A percentile compares a stretch with the other conserved stretches of the same genome.
Evolutionary conservation across 2,797 vertebrate species (phyloP).

Genomic region (Chiroxiphia lanceolata): DNA sequence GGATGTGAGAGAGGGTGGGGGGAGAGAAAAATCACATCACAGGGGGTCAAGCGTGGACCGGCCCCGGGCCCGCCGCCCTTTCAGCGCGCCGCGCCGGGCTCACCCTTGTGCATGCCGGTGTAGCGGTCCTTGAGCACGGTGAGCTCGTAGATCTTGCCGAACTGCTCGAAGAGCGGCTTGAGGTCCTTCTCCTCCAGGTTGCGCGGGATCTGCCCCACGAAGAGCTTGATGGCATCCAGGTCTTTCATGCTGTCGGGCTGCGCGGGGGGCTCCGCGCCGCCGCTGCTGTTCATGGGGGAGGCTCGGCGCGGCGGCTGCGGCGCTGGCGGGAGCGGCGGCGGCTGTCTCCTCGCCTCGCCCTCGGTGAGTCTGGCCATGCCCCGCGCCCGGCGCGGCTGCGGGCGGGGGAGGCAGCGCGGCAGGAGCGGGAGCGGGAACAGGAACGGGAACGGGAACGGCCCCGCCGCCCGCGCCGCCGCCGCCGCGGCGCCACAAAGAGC

Average conservation of each 20-base stretch:
- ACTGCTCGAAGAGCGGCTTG: slow-evolving; percentile 97
- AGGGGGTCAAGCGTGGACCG: not conserved
- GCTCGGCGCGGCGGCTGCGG: slow-evolving; percentile 87
- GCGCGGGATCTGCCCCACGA: slow-evolving; percentile 98
- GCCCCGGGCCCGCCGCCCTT: not conserved
- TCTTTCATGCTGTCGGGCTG: slow-evolving; percentile 95
- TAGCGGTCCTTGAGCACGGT: slow-evolving; percentile 98
- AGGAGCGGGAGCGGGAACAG: not conserved
- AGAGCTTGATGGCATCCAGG: slow-evolving; percentile 98
- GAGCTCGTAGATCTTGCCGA: slow-evolving; percentile 98
- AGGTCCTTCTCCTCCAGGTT: slow-evolving; percentile 98
- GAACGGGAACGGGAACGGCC: slow-evolving; percentile 6
- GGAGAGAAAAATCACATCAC: not conserved
- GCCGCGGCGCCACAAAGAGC: slow-evolving; percentile 14
- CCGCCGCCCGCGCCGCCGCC: slow-evolving; percentile 14
- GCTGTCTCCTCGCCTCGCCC: slow-evolving; percentile 88
- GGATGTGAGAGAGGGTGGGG: not conserved
- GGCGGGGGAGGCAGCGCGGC: slow-evolving; percentile 59
- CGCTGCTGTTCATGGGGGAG: slow-evolving; percentile 86
- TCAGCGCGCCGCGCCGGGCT: slow-evolving; percentile 33
- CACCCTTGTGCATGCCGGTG: slow-evolving; percentile 99
- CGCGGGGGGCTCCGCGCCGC: slow-evolving; percentile 82
- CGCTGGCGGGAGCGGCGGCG: slow-evolving; percentile 81
- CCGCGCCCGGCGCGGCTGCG: slow-evolving; percentile 86
- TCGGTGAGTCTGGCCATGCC: slow-evolving; percentile 95